Conservation (phyloP, 1,140 invertebrate genomes). For the Coenobita brevimanus region DNA sequence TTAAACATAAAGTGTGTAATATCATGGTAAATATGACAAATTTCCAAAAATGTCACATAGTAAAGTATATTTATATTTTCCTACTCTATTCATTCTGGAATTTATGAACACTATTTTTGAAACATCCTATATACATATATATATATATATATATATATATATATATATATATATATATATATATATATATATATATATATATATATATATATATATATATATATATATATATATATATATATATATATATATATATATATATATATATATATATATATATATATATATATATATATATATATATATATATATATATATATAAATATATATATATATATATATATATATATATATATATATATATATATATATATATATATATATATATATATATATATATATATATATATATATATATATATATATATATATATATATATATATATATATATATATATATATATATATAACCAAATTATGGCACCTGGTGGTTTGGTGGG, state of each 20-base stretch:
- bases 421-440: too few relatives aligned
- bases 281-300: conserved; percentile 22
- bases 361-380: too few relatives aligned
- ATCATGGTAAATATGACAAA: too few relatives aligned
- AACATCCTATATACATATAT: background rate
- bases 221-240: background rate
- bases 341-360: too few relatives aligned
- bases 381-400: too few relatives aligned
- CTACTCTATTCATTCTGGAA: background rate
- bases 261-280: conserved; percentile 6
- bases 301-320: background rate
- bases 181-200: background rate
- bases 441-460: too few relatives aligned
- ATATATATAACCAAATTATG: too few relatives aligned
- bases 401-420: too few relatives aligned
- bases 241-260: background rate
- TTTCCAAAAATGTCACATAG: too few relatives aligned
- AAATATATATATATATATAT: too few relatives aligned
- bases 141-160: background rate
- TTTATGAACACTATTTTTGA: background rate
- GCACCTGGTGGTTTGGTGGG: too few relatives aligned
- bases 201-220: background rate
- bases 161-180: background rate
- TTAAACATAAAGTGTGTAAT: too few relatives aligned
- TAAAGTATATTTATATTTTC: background rate